A percentile compares a stretch with the other conserved stretches of the same genome.
Evolutionary conservation across 2,113 vertebrate genomes (phyloP).

Genomic region (Vidua macroura): DNA sequence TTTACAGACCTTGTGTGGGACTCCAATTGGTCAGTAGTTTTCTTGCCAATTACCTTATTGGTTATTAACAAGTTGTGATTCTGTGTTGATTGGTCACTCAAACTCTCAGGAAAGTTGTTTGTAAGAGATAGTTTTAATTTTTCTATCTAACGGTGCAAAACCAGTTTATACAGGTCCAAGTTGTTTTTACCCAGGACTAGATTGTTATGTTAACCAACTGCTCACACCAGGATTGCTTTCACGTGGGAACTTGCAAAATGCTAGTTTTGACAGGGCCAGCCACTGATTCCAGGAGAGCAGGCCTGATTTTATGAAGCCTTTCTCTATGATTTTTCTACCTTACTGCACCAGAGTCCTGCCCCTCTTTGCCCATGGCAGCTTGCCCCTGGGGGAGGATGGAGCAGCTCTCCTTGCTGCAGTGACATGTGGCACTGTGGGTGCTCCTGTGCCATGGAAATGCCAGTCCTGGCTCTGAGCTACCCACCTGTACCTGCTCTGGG

Average conservation of each 20-base stretch:
- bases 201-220: background rate
- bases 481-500: background rate
- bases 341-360: background rate
- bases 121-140: background rate
- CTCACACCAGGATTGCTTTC: background rate
- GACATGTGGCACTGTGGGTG: accelerated
- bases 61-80: background rate
- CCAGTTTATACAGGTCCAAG: background rate
- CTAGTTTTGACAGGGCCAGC: background rate
- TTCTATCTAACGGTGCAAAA: background rate
- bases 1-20: background rate
- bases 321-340: background rate
- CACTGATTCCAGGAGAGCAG: background rate
- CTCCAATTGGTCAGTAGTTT: background rate
- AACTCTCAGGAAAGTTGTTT: background rate
- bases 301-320: background rate
- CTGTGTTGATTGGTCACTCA: background rate
- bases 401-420: background rate
- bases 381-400: background rate
- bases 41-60: background rate
- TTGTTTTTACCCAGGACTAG: background rate
- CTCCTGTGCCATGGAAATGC: background rate
- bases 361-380: background rate
- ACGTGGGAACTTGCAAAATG: background rate
- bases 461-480: background rate